These are phyloP conservation scores for Corythornis leucogaster DNA, from an alignment of 2,797 vertebrate genomes.

Conservation along the genomic window DNA sequence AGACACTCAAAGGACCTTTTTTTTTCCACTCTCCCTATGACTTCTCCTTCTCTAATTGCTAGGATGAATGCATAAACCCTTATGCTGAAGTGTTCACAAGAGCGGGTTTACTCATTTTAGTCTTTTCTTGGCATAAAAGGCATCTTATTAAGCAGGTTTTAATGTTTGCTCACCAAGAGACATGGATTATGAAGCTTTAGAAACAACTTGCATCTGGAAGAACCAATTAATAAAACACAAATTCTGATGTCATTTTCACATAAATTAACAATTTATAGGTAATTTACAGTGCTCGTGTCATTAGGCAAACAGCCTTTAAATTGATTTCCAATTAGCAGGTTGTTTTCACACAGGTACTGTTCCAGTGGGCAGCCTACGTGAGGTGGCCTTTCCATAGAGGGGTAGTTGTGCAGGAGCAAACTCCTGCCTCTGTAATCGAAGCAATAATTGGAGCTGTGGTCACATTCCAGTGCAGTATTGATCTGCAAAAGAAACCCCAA, in stretches of 20 bases:
- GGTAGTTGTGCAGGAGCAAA: conserved; percentile 34
- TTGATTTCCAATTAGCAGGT: conserved; percentile 79
- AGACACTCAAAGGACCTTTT: conserved; percentile 34
- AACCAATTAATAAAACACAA: conserved; percentile 54
- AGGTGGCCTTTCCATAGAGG: neutral
- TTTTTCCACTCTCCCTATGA: neutral
- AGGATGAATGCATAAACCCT: conserved; percentile 42
- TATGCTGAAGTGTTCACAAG: conserved; percentile 23
- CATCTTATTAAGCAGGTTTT: conserved; percentile 7
- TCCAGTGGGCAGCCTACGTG: neutral
- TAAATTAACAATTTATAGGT: conserved; percentile 76
- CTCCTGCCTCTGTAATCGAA: conserved; percentile 55
- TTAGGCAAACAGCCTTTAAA: conserved; percentile 82
- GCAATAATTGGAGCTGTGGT: conserved; percentile 66
- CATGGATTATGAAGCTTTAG: conserved; percentile 20
- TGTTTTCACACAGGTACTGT: conserved; percentile 69
- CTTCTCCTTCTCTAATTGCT: conserved; percentile 49
- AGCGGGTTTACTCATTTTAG: conserved; percentile 26
- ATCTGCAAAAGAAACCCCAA: conserved; percentile 6
- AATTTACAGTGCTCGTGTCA: conserved; percentile 69
- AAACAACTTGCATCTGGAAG: conserved; percentile 42
- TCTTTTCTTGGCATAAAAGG: conserved; percentile 16
- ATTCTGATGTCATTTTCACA: conserved; percentile 61
- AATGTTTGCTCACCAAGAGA: conserved; percentile 19
- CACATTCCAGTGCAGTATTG: conserved; percentile 62